Evolutionary conservation across 2,113 vertebrate genomes (phyloP).

Genomic region (Penelope pileata): DNA sequence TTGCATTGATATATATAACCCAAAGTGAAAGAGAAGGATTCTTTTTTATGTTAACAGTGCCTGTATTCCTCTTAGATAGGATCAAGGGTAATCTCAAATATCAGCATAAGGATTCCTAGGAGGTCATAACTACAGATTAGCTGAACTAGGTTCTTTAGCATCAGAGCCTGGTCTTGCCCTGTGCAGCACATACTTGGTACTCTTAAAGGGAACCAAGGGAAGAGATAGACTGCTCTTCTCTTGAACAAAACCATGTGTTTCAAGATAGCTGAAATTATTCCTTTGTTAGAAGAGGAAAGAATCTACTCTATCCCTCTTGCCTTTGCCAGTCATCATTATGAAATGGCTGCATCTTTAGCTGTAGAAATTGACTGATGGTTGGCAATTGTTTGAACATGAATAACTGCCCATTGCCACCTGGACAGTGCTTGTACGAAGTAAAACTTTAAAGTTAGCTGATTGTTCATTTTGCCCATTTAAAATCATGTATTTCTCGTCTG

Average conservation of each 20-base stretch:
- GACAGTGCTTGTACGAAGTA: background rate
- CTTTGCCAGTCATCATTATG: background rate
- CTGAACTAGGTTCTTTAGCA: background rate
- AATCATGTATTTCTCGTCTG: background rate
- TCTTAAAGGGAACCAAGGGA: background rate
- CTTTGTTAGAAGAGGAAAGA: background rate
- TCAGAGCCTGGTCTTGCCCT: background rate
- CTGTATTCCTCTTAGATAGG: background rate
- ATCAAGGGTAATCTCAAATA: background rate
- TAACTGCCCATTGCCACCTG: background rate
- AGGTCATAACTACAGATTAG: background rate
- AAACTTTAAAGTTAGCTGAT: background rate
- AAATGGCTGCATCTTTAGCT: background rate
- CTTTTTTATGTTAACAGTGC: background rate
- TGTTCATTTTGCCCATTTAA: background rate
- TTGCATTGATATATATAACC: background rate
- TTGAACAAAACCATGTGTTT: background rate
- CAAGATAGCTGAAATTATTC: background rate
- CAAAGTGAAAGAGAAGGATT: background rate
- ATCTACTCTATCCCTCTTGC: background rate
- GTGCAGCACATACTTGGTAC: background rate
- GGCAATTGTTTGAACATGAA: background rate
- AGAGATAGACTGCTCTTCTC: background rate
- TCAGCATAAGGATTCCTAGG: background rate
- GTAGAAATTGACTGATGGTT: background rate